Evolutionary conservation across 1,140 invertebrate genomes (phyloP).

Genomic region (Zaprionus taronus): DNA sequence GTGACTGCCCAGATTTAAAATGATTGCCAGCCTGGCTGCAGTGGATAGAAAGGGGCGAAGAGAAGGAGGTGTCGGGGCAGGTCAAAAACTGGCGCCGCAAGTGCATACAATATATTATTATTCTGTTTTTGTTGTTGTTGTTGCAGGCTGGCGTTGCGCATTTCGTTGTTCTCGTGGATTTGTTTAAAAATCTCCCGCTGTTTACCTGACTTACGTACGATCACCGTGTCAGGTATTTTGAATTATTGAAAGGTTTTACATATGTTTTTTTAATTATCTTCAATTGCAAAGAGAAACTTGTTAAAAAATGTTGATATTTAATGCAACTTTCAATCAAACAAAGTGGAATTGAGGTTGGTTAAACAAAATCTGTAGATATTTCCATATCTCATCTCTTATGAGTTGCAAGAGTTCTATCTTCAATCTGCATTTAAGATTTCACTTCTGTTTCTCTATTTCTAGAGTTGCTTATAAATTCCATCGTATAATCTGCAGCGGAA

Average conservation of each 20-base stretch:
- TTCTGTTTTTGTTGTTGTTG: slow-evolving; percentile 12
- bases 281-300: not conserved
- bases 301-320: not conserved
- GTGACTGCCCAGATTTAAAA: slow-evolving; percentile 63
- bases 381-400: too few species aligned
- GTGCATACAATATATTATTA: slow-evolving; percentile 13
- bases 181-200: slow-evolving; percentile 8
- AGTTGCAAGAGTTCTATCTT: too few species aligned
- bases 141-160: slow-evolving; percentile 23
- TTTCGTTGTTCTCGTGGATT: slow-evolving; percentile 28
- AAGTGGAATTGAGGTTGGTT: too few species aligned
- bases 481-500: not conserved
- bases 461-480: slow-evolving; percentile 22
- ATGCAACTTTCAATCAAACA: too few species aligned
- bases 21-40: slow-evolving; percentile 49
- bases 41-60: not conserved
- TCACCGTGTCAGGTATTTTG: slow-evolving; percentile 40
- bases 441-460: not conserved
- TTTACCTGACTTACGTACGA: slow-evolving; percentile 46
- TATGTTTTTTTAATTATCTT: slow-evolving; percentile 3
- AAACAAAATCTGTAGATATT: too few species aligned
- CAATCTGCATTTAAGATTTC: not conserved
- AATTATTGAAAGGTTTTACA: slow-evolving; percentile 25
- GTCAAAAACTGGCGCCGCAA: slow-evolving; percentile 25
- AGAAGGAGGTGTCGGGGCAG: not conserved